These are phyloP conservation scores for Tenualosa ilisha DNA, from an alignment of 2,797 vertebrate genomes.

Conservation along the genomic window DNA sequence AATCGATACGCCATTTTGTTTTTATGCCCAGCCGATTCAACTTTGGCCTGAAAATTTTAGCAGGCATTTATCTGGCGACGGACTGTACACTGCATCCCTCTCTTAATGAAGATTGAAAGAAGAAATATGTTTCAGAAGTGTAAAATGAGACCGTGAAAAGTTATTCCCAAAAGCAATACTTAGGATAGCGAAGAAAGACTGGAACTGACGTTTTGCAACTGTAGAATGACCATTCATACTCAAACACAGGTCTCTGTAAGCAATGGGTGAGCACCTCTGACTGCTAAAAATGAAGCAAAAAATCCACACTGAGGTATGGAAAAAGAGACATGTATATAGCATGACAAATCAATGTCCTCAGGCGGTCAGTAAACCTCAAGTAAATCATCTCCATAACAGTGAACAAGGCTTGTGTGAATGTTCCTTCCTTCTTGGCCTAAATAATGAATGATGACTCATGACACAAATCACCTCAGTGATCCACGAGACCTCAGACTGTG, in stretches of 20 bases:
- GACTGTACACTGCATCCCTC: background rate
- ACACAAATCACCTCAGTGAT: constrained; percentile 29
- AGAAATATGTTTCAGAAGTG: background rate
- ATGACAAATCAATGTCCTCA: background rate
- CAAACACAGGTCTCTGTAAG: too few relatives aligned
- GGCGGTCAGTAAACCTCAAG: background rate
- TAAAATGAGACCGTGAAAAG: background rate
- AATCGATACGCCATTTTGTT: constrained; percentile 53
- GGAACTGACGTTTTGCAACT: too few relatives aligned
- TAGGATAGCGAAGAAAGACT: too few relatives aligned
- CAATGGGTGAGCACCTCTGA: too few relatives aligned
- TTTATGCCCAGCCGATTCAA: constrained; percentile 16
- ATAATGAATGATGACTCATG: constrained; percentile 22
- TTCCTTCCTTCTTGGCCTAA: background rate
- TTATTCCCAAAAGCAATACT: background rate
- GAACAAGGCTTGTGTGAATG: background rate
- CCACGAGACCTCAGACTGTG: background rate
- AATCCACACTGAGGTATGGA: background rate
- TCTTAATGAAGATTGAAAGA: background rate
- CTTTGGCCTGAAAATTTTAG: background rate
- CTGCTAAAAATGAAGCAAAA: background rate
- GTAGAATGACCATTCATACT: too few relatives aligned
- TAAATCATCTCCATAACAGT: background rate
- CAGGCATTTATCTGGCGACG: background rate
- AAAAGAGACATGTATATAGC: background rate